These are phyloP conservation scores for Zophobas atratus DNA, from an alignment of 1,140 invertebrate genomes.

Conservation along the genomic window DNA sequence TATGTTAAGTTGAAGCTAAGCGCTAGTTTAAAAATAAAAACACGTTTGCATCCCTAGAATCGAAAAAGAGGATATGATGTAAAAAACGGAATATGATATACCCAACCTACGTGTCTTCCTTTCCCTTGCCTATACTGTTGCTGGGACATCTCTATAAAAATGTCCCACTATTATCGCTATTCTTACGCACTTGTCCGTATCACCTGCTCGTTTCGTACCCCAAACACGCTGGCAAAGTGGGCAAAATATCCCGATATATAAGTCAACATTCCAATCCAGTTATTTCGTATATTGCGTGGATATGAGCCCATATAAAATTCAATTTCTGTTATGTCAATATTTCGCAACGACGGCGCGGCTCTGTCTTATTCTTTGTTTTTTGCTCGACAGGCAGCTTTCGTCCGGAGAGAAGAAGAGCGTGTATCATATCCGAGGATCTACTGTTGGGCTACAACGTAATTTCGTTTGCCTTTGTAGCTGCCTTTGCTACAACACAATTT, in stretches of 20 bases:
- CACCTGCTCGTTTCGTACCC: slow-evolving; percentile 18
- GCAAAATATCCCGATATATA: slow-evolving; percentile 46
- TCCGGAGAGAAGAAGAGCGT: slow-evolving; percentile 8
- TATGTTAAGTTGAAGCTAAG: no score
- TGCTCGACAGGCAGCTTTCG: slow-evolving; percentile 39
- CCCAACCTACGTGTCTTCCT: no score
- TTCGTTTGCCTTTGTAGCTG: slow-evolving; percentile 39
- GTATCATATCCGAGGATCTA: slow-evolving; percentile 40
- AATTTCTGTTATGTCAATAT: slow-evolving; percentile 55
- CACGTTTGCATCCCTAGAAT: no score
- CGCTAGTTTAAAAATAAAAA: no score
- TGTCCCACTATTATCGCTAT: no score
- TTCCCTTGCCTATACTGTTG: no score
- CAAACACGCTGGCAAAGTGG: slow-evolving; percentile 37
- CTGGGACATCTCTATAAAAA: no score
- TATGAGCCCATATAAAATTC: slow-evolving; percentile 55
- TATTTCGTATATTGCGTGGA: slow-evolving; percentile 54
- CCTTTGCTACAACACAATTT: slow-evolving; percentile 36
- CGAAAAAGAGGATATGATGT: no score
- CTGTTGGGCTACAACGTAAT: slow-evolving; percentile 32
- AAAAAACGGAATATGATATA: no score
- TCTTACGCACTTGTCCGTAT: background rate
- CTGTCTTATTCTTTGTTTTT: slow-evolving; percentile 51
- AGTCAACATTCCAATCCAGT: slow-evolving; percentile 54
- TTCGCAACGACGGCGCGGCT: slow-evolving; percentile 47